Evolutionary conservation across 2,797 vertebrate species (phyloP).

Genomic region (Myripristis jacobus): DNA sequence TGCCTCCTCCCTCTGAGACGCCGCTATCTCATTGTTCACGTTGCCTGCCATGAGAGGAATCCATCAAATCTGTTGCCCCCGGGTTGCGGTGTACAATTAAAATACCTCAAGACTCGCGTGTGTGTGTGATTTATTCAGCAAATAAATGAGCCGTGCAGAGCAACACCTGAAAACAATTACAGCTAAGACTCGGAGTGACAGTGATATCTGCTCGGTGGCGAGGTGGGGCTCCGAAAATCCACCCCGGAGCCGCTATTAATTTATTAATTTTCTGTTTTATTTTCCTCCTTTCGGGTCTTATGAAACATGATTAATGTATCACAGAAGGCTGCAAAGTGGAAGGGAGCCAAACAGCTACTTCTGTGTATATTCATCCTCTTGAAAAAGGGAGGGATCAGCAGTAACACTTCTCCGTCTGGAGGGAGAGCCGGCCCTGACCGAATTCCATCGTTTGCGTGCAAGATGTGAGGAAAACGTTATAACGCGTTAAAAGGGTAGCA

Average conservation of each 20-base stretch:
- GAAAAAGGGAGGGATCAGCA: neutral
- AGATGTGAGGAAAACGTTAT: neutral
- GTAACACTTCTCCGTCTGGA: constrained; percentile 3
- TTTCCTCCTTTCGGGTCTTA: constrained; percentile 36
- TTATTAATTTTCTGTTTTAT: constrained; percentile 44
- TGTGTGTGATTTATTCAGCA: constrained; percentile 71
- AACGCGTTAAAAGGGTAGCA: too few species aligned
- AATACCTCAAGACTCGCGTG: constrained; percentile 49
- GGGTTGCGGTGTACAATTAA: constrained; percentile 57
- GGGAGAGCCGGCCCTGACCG: neutral
- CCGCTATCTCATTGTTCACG: constrained; percentile 44
- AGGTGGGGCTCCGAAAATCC: constrained; percentile 16
- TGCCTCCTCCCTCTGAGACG: constrained; percentile 53
- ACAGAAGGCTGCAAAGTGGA: constrained; percentile 19
- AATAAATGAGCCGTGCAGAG: constrained; percentile 79
- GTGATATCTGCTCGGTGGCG: constrained; percentile 38
- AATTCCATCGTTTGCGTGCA: neutral
- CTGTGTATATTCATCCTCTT: constrained; percentile 23
- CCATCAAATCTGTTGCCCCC: constrained; percentile 51
- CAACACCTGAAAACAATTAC: constrained; percentile 83
- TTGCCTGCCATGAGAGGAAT: constrained; percentile 45
- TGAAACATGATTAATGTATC: constrained; percentile 55
- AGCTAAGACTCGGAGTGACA: constrained; percentile 67
- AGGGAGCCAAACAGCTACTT: constrained; percentile 18
- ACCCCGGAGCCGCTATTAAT: constrained; percentile 30